Percentiles rank a stretch among this genome's conserved stretches.
phyloP scores from a whole-genome alignment of 2,797 vertebrate genomes.

The Alauda arvensis region DNA sequence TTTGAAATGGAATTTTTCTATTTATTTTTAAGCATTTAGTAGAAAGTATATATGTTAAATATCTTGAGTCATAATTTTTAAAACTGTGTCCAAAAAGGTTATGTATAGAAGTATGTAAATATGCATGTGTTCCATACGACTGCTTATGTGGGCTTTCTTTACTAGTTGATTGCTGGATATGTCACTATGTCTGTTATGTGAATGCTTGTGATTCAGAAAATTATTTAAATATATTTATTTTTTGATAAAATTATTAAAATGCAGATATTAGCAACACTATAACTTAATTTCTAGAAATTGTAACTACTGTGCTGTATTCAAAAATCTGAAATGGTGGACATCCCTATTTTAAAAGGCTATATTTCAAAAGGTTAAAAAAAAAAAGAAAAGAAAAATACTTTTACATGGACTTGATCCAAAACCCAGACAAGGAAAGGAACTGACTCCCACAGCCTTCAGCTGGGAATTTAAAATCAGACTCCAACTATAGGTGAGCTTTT shows the following conservation, averaged over 20 bases:
- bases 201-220: neutral
- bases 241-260: neutral
- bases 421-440: neutral
- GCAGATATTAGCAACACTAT: neutral
- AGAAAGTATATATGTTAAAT: neutral
- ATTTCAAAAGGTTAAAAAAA: neutral
- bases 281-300: neutral
- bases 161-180: neutral
- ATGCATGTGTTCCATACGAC: neutral
- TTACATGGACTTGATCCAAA: neutral
- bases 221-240: neutral
- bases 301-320: neutral
- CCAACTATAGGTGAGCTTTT: neutral
- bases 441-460: neutral
- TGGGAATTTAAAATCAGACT: neutral
- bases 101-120: neutral
- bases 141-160: neutral
- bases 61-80: neutral
- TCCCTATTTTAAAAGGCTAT: neutral
- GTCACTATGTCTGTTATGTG: neutral
- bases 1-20: neutral
- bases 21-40: neutral
- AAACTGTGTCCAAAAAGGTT: neutral
- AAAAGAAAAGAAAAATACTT: neutral
- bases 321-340: neutral